Evolutionary conservation across 2,797 vertebrate genomes (phyloP), one percentile per base, ranked within the genome.

Genomic region (Myoxocephalus aenaeus): DNA sequence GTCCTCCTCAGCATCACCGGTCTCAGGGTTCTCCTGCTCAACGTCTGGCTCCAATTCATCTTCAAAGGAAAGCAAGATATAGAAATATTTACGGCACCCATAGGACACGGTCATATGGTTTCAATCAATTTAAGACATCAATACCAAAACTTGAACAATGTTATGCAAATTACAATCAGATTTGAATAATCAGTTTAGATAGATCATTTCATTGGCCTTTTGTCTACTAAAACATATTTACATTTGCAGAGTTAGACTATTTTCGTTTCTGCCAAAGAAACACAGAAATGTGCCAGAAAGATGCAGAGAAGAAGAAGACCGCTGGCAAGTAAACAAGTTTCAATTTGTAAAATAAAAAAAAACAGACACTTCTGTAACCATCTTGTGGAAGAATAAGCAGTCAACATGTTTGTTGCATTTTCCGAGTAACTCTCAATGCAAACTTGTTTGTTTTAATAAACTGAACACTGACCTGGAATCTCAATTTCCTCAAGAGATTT

Each of bases 401-500:
- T 36, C 15, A 64, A 48, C 2, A n/a, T 48, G 20, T 67, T 58
- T 25, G 12, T 27, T 50, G 8, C 9, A 40, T 11, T 27, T 59
- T 50, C 17, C 27, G 6, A 63, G 48, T 50, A 50, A n/a, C 48
- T 29, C 66, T 40, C 38, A 40, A 40, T 40, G 40, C 40, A 40
- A 40, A 40, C 11, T 48, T 14, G 9, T 27, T 59, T n/a, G 5
- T 36, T 59, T 34, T 0, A 40, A 7, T n/a, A 1, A 42, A 22
- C 38, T 18, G 3, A 14, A 25, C 22, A 36, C 84, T 14, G 65
- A 92, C 90, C 85, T 87, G 84, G 40, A 77, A 92, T n/a, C 32
- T 40, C 66, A 20, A 91, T 84, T 64, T 91, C 91, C 58, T 86
- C 51, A 0, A 90, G 20, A 40, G 82, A 72, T 51, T 90, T 91